Base-by-base conservation (phyloP, 2,113 vertebrate species). In the Ammodytes dubius region DNA sequence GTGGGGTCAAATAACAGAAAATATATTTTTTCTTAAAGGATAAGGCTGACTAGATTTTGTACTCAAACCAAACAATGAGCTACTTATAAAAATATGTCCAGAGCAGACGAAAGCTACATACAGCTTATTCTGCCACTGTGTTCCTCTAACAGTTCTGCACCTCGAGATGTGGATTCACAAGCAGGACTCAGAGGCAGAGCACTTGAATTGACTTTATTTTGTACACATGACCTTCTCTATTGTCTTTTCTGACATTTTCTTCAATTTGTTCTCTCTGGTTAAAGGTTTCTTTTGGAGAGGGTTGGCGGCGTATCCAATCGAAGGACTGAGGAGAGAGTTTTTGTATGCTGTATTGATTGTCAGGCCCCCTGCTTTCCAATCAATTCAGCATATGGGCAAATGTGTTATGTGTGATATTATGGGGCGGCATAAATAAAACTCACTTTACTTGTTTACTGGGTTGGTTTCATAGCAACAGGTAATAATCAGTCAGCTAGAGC, bases 131-230 rank as follows among this genome's bases (percentile, higher is more conserved):
- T 39, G 67, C 49, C 8, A 0, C 27, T 19, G 70, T 5, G 57
- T 14, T 56, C 52, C 53, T 27, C 13, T 17, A 39, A 58, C 7
- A 2, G 40, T 6, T 65, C 60, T 27, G 40, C 50, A 47, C 49
- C 45, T 3, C 5, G 60, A 49, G 45, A 49, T 8, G 10, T 50
- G 35, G 43, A 61, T 46, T 49, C 35, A 17, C n/a, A 37, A 39
- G 4, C 13, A 66, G 61, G 64, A 67, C 27, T 49, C 14, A 40
- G 66, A 42, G 7, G 66, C 49, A 53, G 49, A 68, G 66, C 17
- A 64, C 7, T 37, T 17, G 13, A 74, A 27, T 27, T 27, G 27
- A 27, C 27, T 27, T 27, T 27, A 27, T 27, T 27, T 27, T 27
- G 27, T 27, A 27, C 27, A 27, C 27, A 27, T 27, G 27, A 27